Base-by-base conservation (phyloP, 2,888 invertebrate genomes). In the Bombylius discolor region DNA sequence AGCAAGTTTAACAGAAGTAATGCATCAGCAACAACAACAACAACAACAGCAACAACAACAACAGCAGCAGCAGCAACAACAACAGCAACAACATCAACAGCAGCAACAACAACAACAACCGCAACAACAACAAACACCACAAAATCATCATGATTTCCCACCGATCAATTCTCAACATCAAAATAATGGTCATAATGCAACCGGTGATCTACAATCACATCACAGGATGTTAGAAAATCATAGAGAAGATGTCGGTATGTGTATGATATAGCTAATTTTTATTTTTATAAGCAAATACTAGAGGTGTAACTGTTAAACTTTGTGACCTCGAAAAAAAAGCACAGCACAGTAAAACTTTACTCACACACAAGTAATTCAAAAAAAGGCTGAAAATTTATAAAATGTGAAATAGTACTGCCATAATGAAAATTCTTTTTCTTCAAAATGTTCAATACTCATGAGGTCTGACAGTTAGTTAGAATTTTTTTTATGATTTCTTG, bases 31-130 rank as follows among this genome's bases (percentile, higher is more conserved):
- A 66, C 77, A 87, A 76, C 80, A 69, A 67, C 71, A 70, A 33
- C 71, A 71, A 74, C 69, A 68, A 1, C 81, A 81, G 44, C 81
- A 83, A 56, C 82, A 81, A 59, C 84, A 85, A 65, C 82, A 83
- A 52, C 84, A 85, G 66, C 82, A 83, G 68, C 84, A 83, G 58
- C 83, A 81, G 63, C 77, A 83, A 64, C 81, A 82, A 65, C 84
- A 80, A 65, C 81, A 76, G 14, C 76, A 83, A 61, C 74, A 86
- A 78, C 75, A 81, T 72, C 82, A 83, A 68, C 79, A 84, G 76
- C 80, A 69, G 64, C 83, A 83, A 62, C 81, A 76, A 62, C 53
- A 67, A 63, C 59, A 57, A 65, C 84, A 80, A 65, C 81, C 76
- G 9, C 76, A 83, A 61, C 74, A 86, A 78, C 75, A 81, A 72